Base-by-base conservation (phyloP, 2,113 vertebrate species). In the Romanogobio albipinnatus region DNA sequence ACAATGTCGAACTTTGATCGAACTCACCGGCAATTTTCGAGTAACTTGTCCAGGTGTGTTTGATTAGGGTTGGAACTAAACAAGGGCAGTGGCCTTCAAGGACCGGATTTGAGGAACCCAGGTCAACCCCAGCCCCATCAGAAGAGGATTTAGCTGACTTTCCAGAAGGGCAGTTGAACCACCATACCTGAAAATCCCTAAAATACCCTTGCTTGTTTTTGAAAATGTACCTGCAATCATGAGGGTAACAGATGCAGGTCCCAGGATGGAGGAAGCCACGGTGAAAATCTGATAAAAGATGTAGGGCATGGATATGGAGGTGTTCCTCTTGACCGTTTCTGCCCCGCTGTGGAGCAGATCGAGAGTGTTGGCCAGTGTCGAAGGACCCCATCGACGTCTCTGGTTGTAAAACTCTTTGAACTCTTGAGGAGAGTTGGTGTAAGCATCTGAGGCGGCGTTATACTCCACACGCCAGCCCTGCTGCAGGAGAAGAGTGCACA, bases 381-480 rank as follows among this genome's bases (percentile, higher is more conserved):
- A 96, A 10, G 95, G 95, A 24, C 94, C 94, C 95, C 95, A 96
- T 84, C 95, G 92, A 66, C 94, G 93, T 62, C 95, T 92, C 88
- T 96, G 95, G 88, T 96, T 95, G 89, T 96, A 96, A 86, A 96
- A 96, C 92, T 96, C 95, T 62, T 94, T 94, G 83, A 96, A 96
- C 89, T 96, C 95, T 76, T 96, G 90, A 4, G 95, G 95, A 45
- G 95, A 94, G 86, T 96, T 95, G 68, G 95, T 96, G 90, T 94
- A 96, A 26, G 95, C 95, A 47, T 96, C 95, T 3, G 95, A 96
- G 19, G 95, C 95, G 19, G 95, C 95, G 0, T 95, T 96, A 87
- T 96, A 96, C 88, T 96, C 95, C 0, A 96, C 95, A 77, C 95
- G 91, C 95, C 95, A 96, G 10, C 95, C 95, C 87, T 96, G 95